Evolutionary conservation across 2,797 vertebrate genomes (phyloP).

Genomic region (Lithobates sylvaticus): DNA sequence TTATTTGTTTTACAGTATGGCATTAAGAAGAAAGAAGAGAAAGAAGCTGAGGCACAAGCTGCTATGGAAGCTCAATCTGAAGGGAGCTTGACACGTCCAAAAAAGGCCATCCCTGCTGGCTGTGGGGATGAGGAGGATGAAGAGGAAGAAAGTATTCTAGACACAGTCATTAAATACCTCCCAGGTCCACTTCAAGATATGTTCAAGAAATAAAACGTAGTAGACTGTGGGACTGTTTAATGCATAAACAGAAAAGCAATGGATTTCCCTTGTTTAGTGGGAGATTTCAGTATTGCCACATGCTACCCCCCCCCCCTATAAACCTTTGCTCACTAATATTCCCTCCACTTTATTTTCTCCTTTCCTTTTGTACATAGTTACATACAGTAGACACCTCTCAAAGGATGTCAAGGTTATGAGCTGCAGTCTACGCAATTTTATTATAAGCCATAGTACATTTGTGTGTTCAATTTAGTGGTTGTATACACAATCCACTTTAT

Average conservation of each 20-base stretch:
- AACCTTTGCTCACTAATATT: constrained; percentile 59
- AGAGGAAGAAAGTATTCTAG: constrained; percentile 93
- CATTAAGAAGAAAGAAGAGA: constrained; percentile 98
- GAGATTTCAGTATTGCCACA: constrained; percentile 72
- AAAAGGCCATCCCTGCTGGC: constrained; percentile 93
- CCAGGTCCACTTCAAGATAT: constrained; percentile 97
- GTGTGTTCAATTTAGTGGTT: constrained; percentile 69
- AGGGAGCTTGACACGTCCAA: constrained; percentile 94
- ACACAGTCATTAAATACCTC: constrained; percentile 98
- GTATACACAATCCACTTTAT: constrained; percentile 60
- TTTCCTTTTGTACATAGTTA: constrained; percentile 71
- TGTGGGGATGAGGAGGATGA: constrained; percentile 95
- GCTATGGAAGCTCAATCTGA: constrained; percentile 94
- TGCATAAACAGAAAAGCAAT: constrained; percentile 72
- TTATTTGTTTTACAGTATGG: constrained; percentile 77
- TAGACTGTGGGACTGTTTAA: constrained; percentile 70
- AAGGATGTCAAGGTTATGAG: constrained; percentile 73
- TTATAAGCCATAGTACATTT: constrained; percentile 81
- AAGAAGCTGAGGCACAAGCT: constrained; percentile 94
- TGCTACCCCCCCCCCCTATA: constrained; percentile 46
- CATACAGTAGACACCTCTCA: constrained; percentile 73
- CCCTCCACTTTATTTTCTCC: constrained; percentile 62
- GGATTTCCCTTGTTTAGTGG: constrained; percentile 73
- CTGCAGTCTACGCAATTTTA: constrained; percentile 76
- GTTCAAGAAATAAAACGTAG: constrained; percentile 91